phyloP scores from a whole-genome alignment of 2,888 invertebrate genomes.

The Leptinotarsa tumamoca region DNA sequence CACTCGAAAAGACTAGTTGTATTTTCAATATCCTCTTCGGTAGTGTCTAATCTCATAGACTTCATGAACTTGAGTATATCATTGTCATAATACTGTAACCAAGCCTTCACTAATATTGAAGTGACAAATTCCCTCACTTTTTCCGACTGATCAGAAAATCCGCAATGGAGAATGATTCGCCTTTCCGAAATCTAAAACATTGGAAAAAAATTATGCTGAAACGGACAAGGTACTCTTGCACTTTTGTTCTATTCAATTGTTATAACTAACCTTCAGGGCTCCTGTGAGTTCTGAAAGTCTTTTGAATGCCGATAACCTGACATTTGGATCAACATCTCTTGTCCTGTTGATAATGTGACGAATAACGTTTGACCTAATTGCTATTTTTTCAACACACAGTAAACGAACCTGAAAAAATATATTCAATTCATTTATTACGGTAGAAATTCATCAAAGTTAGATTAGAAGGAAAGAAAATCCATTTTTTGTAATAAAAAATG shows the following conservation, averaged over 20 bases:
- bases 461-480: too few species aligned
- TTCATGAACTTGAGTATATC: slow-evolving; percentile 79
- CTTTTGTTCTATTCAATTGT: slow-evolving; percentile 8
- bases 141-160: slow-evolving; percentile 74
- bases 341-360: slow-evolving; percentile 78
- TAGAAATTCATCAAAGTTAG: too few species aligned
- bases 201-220: neutral
- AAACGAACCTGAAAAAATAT: slow-evolving; percentile 61
- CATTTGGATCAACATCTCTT: slow-evolving; percentile 82
- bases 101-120: slow-evolving; percentile 75
- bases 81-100: slow-evolving; percentile 80
- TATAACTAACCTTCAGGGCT: slow-evolving; percentile 50
- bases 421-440: too few species aligned
- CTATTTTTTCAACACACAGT: slow-evolving; percentile 80
- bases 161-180: slow-evolving; percentile 72
- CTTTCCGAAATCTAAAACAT: slow-evolving; percentile 74
- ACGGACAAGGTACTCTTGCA: neutral
- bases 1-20: slow-evolving; percentile 70
- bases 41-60: slow-evolving; percentile 80
- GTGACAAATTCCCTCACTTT: slow-evolving; percentile 66
- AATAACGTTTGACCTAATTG: slow-evolving; percentile 78
- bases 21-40: slow-evolving; percentile 73
- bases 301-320: slow-evolving; percentile 73
- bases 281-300: slow-evolving; percentile 50
- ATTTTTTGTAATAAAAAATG: too few species aligned